Percentiles rank a stretch among this genome's conserved stretches.
phyloP scores from a whole-genome alignment of 1,140 invertebrate species.

The Cydia strobilella region DNA sequence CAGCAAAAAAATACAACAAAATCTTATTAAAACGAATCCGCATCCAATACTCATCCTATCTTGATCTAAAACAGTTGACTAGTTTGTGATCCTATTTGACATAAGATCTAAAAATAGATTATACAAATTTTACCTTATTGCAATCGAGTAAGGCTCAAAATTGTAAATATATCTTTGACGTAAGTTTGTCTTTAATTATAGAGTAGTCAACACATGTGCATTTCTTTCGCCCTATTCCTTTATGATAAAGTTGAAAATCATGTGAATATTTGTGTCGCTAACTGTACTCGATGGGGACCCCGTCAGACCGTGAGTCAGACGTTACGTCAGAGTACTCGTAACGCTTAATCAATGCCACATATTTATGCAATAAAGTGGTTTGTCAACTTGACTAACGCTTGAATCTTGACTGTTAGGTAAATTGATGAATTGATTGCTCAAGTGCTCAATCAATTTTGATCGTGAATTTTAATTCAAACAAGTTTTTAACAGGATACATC shows the following conservation, averaged over 20 bases:
- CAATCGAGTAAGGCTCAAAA: not conserved
- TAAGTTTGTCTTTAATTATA: not conserved
- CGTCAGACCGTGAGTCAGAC: constrained; percentile 45
- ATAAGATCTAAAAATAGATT: not conserved
- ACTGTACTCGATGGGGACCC: constrained; percentile 11
- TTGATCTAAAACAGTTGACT: constrained; percentile 3
- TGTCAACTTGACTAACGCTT: constrained; percentile 12
- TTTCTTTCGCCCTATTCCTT: not conserved
- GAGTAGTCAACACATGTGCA: not conserved
- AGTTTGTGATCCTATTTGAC: not conserved
- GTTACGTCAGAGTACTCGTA: constrained; percentile 49
- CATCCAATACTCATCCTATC: not conserved
- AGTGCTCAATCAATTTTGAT: no score
- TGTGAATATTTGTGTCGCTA: not conserved
- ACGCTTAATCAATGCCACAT: constrained; percentile 37
- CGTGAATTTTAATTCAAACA: no score
- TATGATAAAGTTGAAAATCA: not conserved
- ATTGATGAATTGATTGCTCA: not conserved
- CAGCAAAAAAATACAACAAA: not conserved
- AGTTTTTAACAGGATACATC: no score
- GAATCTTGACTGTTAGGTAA: not conserved
- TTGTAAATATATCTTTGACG: not conserved
- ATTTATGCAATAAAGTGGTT: constrained; percentile 24
- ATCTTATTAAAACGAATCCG: not conserved
- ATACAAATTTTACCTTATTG: not conserved